Percentiles rank a stretch among this genome's conserved stretches.
phyloP scores from a whole-genome alignment of 1,140 invertebrate genomes.

The Oryctes rhinoceros region DNA sequence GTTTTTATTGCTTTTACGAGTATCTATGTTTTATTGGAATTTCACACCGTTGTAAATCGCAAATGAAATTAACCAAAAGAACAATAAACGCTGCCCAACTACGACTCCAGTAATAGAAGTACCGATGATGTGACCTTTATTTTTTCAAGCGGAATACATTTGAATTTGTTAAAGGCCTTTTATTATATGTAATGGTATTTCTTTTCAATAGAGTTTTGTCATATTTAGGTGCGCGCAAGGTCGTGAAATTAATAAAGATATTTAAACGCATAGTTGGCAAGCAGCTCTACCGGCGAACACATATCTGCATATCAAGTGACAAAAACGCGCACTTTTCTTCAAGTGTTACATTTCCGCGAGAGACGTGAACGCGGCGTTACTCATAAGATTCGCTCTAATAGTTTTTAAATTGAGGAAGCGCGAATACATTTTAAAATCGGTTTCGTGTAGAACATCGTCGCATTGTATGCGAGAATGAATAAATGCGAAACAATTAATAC shows the following conservation, averaged over 20 bases:
- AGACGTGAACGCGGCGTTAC: background rate
- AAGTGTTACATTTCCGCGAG: background rate
- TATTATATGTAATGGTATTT: background rate
- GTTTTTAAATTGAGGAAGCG: background rate
- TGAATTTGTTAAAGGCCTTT: background rate
- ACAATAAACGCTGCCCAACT: background rate
- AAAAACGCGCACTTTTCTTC: background rate
- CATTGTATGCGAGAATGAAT: background rate
- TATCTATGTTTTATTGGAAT: background rate
- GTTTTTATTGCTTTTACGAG: background rate
- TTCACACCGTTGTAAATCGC: background rate
- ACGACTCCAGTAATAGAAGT: background rate
- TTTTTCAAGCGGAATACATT: background rate
- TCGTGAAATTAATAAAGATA: background rate
- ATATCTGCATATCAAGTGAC: conserved; percentile 21
- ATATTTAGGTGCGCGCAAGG: background rate
- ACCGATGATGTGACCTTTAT: background rate
- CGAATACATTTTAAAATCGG: background rate
- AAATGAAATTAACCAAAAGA: background rate
- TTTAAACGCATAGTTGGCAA: background rate
- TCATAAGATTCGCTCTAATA: background rate
- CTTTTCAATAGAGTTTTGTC: background rate
- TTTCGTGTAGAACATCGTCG: background rate
- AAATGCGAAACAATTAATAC: background rate
- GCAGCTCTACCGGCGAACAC: background rate